These are phyloP conservation scores for Taurulus bubalis DNA, from an alignment of 2,113 vertebrate species.

Conservation along the genomic window DNA sequence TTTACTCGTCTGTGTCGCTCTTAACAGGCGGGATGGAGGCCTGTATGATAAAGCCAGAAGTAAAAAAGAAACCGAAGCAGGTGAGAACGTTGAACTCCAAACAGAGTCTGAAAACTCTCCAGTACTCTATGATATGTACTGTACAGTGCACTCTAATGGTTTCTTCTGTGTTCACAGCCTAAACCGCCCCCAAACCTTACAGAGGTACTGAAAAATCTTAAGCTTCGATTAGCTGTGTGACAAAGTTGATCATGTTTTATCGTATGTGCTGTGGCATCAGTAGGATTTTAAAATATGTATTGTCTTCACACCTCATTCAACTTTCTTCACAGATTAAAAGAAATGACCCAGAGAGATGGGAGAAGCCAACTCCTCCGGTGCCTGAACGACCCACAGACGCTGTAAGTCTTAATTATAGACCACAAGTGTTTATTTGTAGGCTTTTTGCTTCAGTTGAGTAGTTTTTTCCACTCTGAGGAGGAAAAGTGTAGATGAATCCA, in stretches of 20 bases:
- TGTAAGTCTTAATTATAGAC: slow-evolving; percentile 38
- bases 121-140: neutral
- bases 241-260: neutral
- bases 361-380: slow-evolving; percentile 34
- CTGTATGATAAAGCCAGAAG: slow-evolving; percentile 62
- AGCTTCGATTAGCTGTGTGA: neutral
- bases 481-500: too few relatives aligned
- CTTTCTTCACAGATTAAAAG: slow-evolving; percentile 45
- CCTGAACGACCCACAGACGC: slow-evolving; percentile 41
- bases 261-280: neutral
- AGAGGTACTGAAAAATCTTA: slow-evolving; percentile 47
- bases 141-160: neutral
- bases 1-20: neutral
- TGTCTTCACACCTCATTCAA: neutral
- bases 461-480: too few relatives aligned
- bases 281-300: neutral
- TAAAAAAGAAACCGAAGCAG: slow-evolving; percentile 62
- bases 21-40: slow-evolving; percentile 70
- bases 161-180: slow-evolving; percentile 37
- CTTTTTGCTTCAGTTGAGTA: too few relatives aligned
- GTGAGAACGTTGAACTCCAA: slow-evolving; percentile 51
- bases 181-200: slow-evolving; percentile 51
- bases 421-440: neutral
- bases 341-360: slow-evolving; percentile 1
- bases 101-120: neutral